Base-by-base conservation (phyloP, 2,888 invertebrate species). In the Cataglyphis cursor region DNA sequence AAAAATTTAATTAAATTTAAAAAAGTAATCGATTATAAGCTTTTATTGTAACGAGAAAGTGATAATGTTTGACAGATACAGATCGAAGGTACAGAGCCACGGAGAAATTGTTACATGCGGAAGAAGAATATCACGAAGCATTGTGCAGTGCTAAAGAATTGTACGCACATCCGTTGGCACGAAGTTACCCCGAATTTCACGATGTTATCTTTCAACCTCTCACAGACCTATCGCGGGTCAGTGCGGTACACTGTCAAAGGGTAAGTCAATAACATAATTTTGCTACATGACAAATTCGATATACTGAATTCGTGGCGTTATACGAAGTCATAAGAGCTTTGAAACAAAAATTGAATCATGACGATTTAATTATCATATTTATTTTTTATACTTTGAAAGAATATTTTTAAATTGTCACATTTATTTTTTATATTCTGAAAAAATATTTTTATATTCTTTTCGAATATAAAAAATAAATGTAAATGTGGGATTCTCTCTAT, bases 141-240 rank as follows among this genome's bases (percentile, higher is more conserved):
- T 93, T 97, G 84, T 96, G 96, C 93, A 96, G 96, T 86, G 96
- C 96, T 70, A 95, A 96, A 89, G 97, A 97, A 93, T 94, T 97
- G 81, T 97, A 96, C 92, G 96, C 96, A 28, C 96, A 96, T 90
- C 96, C 97, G 1, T 95, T 97, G 81, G 91, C 94, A 28, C 90
- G 93, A 48, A 94, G 92, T 87, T 92, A 94, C 75, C 93, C 94
- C 70, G 93, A 94, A 87, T 94, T 94, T 89, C 93, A 92, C 87
- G 94, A 94, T 87, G 93, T 93, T 72, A 93, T 94, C 44, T 94
- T 94, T 82, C 92, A 94, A 86, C 94, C 94, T 31, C 86, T 94
- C 28, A 91, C 92, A 21, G 94, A 94, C 65, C 92, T 94, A 74
- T 92, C 93, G 31, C 85, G 85, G 81, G 90, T 92, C 87, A 94